phyloP scores from a whole-genome alignment of 23 tunicate species.

The Clavelina lepadiformis region DNA sequence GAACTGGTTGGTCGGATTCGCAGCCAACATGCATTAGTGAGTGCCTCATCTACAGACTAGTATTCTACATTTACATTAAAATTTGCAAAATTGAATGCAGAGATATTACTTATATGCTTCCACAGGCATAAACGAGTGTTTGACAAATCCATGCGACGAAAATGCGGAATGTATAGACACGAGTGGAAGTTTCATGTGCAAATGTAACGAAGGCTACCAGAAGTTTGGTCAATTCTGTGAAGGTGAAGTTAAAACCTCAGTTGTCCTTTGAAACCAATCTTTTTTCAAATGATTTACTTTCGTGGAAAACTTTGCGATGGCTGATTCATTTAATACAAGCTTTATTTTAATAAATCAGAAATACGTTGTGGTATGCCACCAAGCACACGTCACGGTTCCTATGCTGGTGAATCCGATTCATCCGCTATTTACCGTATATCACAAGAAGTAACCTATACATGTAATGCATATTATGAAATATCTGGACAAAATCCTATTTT shows the following conservation, averaged over 20 bases:
- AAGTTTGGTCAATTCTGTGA: background rate
- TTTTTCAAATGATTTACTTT: too few relatives aligned
- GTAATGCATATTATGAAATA: constrained; percentile 24
- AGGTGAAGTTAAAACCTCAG: background rate
- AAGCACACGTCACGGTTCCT: constrained; percentile 1
- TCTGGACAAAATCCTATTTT: constrained; percentile 7
- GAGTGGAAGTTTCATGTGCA: constrained; percentile 32
- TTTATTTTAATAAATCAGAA: too few relatives aligned
- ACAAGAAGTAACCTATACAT: background rate
- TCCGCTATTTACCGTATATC: constrained; percentile 1
- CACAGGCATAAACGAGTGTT: constrained; percentile 69
- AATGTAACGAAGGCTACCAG: constrained; percentile 43
- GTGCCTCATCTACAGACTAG: too few relatives aligned
- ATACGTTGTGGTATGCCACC: constrained; percentile 13
- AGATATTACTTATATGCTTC: too few relatives aligned
- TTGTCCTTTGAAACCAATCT: background rate
- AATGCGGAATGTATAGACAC: constrained; percentile 35
- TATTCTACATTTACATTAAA: too few relatives aligned
- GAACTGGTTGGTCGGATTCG: constrained; percentile 11
- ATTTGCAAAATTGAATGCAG: too few relatives aligned
- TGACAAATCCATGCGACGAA: constrained; percentile 13
- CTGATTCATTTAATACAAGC: too few relatives aligned
- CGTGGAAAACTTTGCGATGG: too few relatives aligned
- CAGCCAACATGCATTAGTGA: constrained; percentile 17
- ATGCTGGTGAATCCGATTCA: background rate